These are phyloP conservation scores for Ophraella communa DNA, from an alignment of 2,888 invertebrate genomes.

Conservation along the genomic window DNA sequence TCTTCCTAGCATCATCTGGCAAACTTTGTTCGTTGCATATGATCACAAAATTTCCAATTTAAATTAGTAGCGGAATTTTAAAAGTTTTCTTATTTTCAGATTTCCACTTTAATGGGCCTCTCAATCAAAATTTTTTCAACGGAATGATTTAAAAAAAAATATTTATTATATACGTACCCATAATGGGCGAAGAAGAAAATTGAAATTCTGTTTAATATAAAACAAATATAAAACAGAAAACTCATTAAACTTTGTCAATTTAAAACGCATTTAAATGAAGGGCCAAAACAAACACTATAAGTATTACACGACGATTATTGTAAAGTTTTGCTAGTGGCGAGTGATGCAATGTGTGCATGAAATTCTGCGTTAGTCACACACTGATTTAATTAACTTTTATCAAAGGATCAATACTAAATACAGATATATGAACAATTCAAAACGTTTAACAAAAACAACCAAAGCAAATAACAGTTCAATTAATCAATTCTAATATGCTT, in stretches of 20 bases:
- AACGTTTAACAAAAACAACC: background rate
- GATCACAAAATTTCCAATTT: too few species aligned
- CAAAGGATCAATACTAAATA: background rate
- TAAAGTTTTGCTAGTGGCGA: background rate
- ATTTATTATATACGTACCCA: background rate
- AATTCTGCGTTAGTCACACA: background rate
- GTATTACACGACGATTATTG: background rate
- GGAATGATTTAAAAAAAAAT: background rate
- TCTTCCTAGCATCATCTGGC: too few species aligned
- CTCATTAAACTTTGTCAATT: conserved; percentile 31
- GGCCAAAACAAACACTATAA: background rate
- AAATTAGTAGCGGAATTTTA: background rate
- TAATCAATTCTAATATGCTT: background rate
- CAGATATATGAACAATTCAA: background rate
- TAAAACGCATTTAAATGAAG: conserved; percentile 6
- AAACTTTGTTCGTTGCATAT: too few species aligned
- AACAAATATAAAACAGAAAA: conserved; percentile 25
- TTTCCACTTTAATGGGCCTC: background rate
- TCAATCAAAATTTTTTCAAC: background rate
- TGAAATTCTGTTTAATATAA: conserved; percentile 19
- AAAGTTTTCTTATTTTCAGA: background rate
- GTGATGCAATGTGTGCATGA: background rate
- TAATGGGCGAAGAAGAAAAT: conserved; percentile 16
- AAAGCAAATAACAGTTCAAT: background rate
- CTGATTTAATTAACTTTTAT: background rate